These are phyloP conservation scores for Drosophila neocordata DNA, from an alignment of 1,140 invertebrate genomes.

Conservation along the genomic window DNA sequence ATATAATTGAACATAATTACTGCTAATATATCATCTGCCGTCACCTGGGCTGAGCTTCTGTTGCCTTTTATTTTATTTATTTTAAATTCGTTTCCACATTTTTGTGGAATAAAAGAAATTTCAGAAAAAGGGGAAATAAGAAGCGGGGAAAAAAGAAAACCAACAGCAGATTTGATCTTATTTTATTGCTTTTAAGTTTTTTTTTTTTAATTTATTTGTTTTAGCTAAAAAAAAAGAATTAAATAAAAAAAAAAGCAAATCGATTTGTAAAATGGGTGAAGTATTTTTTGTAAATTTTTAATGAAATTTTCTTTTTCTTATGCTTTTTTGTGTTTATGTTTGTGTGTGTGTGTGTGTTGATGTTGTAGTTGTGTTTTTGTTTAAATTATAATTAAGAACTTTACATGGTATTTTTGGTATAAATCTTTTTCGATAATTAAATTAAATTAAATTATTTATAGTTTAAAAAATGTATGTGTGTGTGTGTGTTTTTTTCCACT, in stretches of 20 bases:
- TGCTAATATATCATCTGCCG: constrained; percentile 2
- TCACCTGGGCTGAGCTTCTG: constrained; percentile 7
- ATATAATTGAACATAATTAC: not conserved
- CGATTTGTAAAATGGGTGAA: constrained; percentile 10
- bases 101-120: not conserved
- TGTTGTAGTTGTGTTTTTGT: constrained; percentile 28
- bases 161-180: not conserved
- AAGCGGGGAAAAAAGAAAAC: not conserved
- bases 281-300: constrained; percentile 10
- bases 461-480: constrained; percentile 35
- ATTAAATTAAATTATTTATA: constrained; percentile 54
- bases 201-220: not conserved
- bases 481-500: constrained; percentile 46
- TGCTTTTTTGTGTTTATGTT: constrained; percentile 13
- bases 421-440: constrained; percentile 80
- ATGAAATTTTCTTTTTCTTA: constrained; percentile 11
- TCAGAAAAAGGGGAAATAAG: not conserved
- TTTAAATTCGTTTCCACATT: not conserved
- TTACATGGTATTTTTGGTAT: constrained; percentile 81
- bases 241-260: constrained; percentile 4
- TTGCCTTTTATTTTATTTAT: not conserved
- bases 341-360: not conserved
- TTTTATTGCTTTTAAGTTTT: not conserved
- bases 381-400: constrained; percentile 72
- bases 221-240: constrained; percentile 7